Conservation (phyloP, 2,888 invertebrate genomes). For the Mesoligia furuncula region DNA sequence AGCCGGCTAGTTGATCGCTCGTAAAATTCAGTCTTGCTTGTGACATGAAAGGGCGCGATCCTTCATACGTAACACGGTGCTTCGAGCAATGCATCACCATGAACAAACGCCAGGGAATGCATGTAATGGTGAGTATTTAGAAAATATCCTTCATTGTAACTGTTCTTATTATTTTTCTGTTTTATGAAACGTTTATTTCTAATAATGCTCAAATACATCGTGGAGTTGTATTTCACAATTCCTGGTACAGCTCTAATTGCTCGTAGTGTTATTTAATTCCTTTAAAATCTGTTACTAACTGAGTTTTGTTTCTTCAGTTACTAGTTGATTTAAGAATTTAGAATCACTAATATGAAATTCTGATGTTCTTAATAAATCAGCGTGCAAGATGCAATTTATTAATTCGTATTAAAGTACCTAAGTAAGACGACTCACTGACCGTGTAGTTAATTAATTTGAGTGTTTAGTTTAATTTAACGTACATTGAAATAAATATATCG, state of each 20-base stretch:
- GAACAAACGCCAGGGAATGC: conserved; percentile 91
- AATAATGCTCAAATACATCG: conserved; percentile 13
- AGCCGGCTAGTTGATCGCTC: conserved; percentile 80
- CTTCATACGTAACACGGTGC: conserved; percentile 90
- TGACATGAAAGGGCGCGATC: conserved; percentile 91
- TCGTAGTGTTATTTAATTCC: conserved; percentile 40
- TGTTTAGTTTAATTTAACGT: conserved; percentile 1
- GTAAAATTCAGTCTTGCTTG: conserved; percentile 88
- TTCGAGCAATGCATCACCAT: conserved; percentile 93
- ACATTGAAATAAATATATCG: neutral
- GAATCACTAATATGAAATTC: conserved; percentile 15
- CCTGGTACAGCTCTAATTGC: conserved; percentile 50
- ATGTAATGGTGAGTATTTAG: conserved; percentile 87
- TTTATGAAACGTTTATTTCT: conserved; percentile 19
- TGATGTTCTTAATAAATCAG: neutral
- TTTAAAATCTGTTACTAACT: conserved; percentile 22
- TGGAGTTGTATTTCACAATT: conserved; percentile 52
- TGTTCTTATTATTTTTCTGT: conserved; percentile 21
- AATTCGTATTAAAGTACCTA: neutral
- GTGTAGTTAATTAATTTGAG: conserved; percentile 3
- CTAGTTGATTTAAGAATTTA: conserved; percentile 20
- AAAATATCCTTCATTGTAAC: conserved; percentile 49
- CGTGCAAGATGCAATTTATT: conserved; percentile 7
- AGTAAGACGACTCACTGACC: too few species aligned
- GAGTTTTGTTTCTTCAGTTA: conserved; percentile 15